A percentile compares a stretch with the other conserved stretches of the same genome.
Conservation (phyloP, 2,888 invertebrate genomes). For the Drosophila neonasuta region DNA sequence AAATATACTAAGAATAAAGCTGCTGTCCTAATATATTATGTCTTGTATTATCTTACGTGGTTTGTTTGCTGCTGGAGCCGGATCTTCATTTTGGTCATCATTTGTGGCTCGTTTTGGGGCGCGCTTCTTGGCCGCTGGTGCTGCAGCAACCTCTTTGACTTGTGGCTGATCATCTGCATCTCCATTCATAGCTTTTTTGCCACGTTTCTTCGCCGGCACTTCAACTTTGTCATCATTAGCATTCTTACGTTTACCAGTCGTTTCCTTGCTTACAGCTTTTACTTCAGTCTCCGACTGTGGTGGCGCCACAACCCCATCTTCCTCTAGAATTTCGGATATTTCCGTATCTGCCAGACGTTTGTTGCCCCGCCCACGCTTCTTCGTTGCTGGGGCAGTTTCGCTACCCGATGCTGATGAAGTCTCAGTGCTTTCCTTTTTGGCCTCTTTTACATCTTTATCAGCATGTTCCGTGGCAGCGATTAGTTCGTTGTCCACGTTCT, state of each 20-base stretch:
- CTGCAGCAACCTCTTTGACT: background rate
- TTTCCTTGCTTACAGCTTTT: constrained; percentile 30
- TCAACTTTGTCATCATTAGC: constrained; percentile 30
- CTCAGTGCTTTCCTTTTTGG: constrained; percentile 25
- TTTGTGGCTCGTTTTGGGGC: constrained; percentile 28
- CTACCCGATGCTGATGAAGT: constrained; percentile 1
- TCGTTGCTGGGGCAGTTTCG: background rate
- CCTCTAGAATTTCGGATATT: constrained; percentile 49
- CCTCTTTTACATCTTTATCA: constrained; percentile 20
- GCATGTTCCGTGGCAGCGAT: constrained; percentile 10
- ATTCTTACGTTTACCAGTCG: constrained; percentile 31
- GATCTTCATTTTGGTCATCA: constrained; percentile 28
- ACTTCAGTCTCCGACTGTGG: constrained; percentile 2
- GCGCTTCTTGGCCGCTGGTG: constrained; percentile 41
- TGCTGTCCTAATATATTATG: background rate
- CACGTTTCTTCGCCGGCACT: constrained; percentile 39
- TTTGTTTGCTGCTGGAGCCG: constrained; percentile 32
- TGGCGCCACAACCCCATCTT: constrained; percentile 9
- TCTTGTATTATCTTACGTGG: constrained; percentile 28
- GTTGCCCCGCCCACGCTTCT: constrained; percentile 46
- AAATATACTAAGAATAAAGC: background rate
- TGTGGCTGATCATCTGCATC: background rate
- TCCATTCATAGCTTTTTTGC: constrained; percentile 42
- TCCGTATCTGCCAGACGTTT: constrained; percentile 61
- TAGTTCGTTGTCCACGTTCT: constrained; percentile 4